A percentile compares a stretch with the other conserved stretches of the same genome.
Conservation (phyloP, 1,140 invertebrate genomes). For the Megathymus violae region DNA sequence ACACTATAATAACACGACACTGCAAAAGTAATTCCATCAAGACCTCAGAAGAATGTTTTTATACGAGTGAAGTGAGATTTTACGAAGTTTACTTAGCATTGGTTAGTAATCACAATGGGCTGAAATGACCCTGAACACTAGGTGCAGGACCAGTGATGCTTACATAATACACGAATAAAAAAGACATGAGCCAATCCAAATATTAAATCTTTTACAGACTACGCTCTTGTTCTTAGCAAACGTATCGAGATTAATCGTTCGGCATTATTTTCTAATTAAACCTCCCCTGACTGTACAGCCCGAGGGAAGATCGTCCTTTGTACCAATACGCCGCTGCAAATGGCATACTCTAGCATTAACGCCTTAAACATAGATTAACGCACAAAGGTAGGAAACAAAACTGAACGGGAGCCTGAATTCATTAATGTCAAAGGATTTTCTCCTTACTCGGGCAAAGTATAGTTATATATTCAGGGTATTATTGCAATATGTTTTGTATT, state of each 20-base stretch:
- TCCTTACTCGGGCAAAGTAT: background rate
- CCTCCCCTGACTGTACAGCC: constrained; percentile 58
- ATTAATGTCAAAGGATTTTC: constrained; percentile 23
- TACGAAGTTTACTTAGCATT: too few species aligned
- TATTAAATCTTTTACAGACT: constrained; percentile 11
- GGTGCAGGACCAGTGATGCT: too few species aligned
- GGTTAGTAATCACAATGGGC: too few species aligned
- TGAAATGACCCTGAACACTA: too few species aligned
- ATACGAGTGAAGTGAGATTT: too few species aligned
- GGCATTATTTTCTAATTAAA: constrained; percentile 81
- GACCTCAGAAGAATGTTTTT: too few species aligned
- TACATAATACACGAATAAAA: too few species aligned
- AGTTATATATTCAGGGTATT: background rate
- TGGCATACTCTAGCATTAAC: constrained; percentile 57
- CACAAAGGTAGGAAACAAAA: constrained; percentile 39
- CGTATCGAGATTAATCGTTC: constrained; percentile 77
- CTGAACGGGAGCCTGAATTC: constrained; percentile 8
- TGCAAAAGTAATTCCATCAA: too few species aligned
- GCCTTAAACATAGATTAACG: constrained; percentile 45
- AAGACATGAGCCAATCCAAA: background rate
- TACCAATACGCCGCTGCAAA: constrained; percentile 52
- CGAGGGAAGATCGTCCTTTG: constrained; percentile 50
- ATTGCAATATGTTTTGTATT: background rate
- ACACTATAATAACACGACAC: too few species aligned
- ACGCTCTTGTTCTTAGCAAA: constrained; percentile 27